A percentile compares a stretch with the other conserved stretches of the same genome.
phyloP scores from a whole-genome alignment of 2,888 invertebrate genomes.

The Ophion obscuratus region DNA sequence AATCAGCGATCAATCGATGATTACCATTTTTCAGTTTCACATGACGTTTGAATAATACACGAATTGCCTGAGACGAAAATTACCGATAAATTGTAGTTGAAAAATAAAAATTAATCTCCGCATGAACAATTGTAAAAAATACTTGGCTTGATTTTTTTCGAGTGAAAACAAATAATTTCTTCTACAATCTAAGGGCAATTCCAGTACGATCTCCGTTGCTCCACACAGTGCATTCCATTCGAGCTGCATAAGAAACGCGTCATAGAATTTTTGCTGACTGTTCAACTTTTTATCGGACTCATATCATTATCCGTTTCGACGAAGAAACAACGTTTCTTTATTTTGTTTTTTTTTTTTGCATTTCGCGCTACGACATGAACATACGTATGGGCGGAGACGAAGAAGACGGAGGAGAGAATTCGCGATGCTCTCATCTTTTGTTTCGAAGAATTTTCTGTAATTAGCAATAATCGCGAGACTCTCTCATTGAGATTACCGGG shows the following conservation, averaged over 20 bases:
- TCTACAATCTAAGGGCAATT: too few relatives aligned
- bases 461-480: slow-evolving; percentile 68
- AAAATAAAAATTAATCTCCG: too few relatives aligned
- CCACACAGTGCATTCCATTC: not conserved
- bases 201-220: not conserved
- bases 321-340: slow-evolving; percentile 39
- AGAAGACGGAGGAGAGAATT: slow-evolving; percentile 12
- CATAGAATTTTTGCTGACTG: slow-evolving; percentile 5
- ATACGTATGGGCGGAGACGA: slow-evolving; percentile 12
- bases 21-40: too few relatives aligned
- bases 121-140: too few relatives aligned
- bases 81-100: too few relatives aligned
- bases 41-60: too few relatives aligned
- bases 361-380: not conserved
- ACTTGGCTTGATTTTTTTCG: too few relatives aligned
- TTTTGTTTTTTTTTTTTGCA: not conserved
- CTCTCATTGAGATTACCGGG: slow-evolving; percentile 67
- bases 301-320: slow-evolving; percentile 31
- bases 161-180: too few relatives aligned
- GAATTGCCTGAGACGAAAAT: too few relatives aligned
- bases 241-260: slow-evolving; percentile 5
- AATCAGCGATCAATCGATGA: too few relatives aligned
- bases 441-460: slow-evolving; percentile 68
- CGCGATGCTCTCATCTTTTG: slow-evolving; percentile 43
- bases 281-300: slow-evolving; percentile 16